A percentile compares a stretch with the other conserved stretches of the same genome.
Conservation (phyloP, 2,113 vertebrate species). For the Ciconia boyciana region DNA sequence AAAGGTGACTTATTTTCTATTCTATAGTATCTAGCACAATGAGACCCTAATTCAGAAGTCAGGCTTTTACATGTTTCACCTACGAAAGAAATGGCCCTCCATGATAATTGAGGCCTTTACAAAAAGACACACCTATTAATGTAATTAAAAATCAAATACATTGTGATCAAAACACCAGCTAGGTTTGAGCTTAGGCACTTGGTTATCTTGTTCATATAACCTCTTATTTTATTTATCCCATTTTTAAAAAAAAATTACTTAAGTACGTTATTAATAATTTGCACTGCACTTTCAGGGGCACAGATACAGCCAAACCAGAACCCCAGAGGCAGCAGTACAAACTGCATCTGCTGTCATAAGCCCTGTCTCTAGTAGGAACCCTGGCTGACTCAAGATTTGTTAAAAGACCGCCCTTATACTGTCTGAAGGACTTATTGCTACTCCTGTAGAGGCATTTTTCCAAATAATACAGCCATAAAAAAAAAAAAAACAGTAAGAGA, state of each 20-base stretch:
- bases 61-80: background rate
- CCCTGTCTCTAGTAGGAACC: background rate
- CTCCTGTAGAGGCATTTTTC: background rate
- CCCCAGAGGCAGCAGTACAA: background rate
- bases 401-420: background rate
- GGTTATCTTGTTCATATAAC: background rate
- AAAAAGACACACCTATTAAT: background rate
- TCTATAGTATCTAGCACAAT: background rate
- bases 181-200: background rate
- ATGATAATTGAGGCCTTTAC: background rate
- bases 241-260: background rate
- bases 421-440: background rate
- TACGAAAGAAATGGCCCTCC: background rate
- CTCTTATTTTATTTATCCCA: background rate
- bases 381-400: background rate
- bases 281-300: background rate
- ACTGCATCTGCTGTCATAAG: background rate
- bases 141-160: background rate
- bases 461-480: background rate
- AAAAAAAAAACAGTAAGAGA: background rate
- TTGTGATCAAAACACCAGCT: background rate
- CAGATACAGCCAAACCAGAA: background rate
- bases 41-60: background rate
- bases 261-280: background rate
- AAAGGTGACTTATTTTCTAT: background rate